These are phyloP conservation scores for Cylloceria caligata DNA, from an alignment of 2,888 invertebrate species.

Conservation along the genomic window DNA sequence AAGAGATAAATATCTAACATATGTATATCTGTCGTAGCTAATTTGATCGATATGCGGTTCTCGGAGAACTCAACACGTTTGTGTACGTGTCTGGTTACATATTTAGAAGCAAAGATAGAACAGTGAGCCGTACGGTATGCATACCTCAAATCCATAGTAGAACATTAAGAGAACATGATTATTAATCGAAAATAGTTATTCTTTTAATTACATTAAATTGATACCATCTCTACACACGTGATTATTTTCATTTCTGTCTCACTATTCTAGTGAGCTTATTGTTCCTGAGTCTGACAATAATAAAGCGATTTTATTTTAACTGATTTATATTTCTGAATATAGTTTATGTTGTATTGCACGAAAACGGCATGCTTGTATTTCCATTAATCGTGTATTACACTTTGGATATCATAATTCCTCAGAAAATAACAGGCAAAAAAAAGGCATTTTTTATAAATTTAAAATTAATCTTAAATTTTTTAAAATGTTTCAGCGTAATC, in stretches of 20 bases:
- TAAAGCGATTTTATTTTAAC: too few species aligned
- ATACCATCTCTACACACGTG: too few species aligned
- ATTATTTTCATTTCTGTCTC: too few species aligned
- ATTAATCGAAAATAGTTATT: background rate
- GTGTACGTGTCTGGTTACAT: constrained; percentile 51
- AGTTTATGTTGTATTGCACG: constrained; percentile 64
- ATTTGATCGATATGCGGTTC: constrained; percentile 15
- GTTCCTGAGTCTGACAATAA: too few species aligned
- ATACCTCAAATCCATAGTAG: background rate
- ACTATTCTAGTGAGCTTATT: too few species aligned
- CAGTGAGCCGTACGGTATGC: background rate
- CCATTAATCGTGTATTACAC: too few species aligned
- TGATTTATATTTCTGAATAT: background rate
- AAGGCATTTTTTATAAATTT: too few species aligned
- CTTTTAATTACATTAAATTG: background rate
- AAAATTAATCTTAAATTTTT: too few species aligned
- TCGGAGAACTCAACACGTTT: constrained; percentile 41
- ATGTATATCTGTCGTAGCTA: background rate
- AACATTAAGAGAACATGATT: background rate
- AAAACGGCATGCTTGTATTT: too few species aligned
- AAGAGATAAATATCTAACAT: background rate
- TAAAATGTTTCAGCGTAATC: constrained; percentile 79
- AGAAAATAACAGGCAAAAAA: too few species aligned
- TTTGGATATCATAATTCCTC: too few species aligned
- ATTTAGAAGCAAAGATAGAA: constrained; percentile 40